Base-by-base conservation (phyloP, 2,888 invertebrate genomes). In the Chalcis sispes region DNA sequence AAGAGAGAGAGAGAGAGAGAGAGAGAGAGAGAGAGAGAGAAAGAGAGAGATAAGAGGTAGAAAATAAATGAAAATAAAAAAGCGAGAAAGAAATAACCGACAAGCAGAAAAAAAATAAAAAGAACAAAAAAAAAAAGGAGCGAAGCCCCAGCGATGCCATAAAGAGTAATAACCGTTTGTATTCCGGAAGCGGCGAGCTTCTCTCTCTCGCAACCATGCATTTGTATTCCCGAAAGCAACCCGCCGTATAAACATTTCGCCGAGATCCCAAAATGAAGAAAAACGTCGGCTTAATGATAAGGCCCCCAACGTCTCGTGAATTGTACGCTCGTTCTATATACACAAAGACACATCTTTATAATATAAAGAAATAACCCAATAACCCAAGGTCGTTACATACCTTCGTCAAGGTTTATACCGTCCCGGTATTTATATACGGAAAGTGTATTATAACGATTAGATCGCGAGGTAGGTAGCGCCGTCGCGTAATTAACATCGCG, bases 151-250 rank as follows among this genome's bases (percentile, higher is more conserved):
- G 32, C 3, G 8, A 5, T 8, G 32, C 32, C 62, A 20, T 46
- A 25, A 72, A 72, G 42, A 29, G 54, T 62, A 72, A 72, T 72
- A 62, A 72, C 61, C 62, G 62, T 62, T 46, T 46, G 29, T 62
- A 62, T 27, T 27, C 25, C 7, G 27, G 27, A n/a, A 46, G 23
- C 46, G 1, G 7, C 15, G 8, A 0, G n/a, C 2, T 32, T n/a
- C n/a, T n/a, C n/a, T n/a, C n/a, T n/a, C n/a, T n/a, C n/a, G n/a
- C n/a, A 36, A 10, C 36, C 4, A 7, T 40, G 42, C 20, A 25
- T 71, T 64, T 72, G 64, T 72, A 46, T 72, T 56, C 46, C 27
- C 18, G n/a, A 1, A 23, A 18, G 18, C 27, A n/a, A n/a, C n/a
- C n/a, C n/a, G n/a, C n/a, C n/a, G n/a, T n/a, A n/a, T n/a, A n/a